Evolutionary conservation across 2,113 vertebrate genomes (phyloP), one percentile per base, ranked within the genome.

Genomic region (Sinocyclocheilus anophthalmus): DNA sequence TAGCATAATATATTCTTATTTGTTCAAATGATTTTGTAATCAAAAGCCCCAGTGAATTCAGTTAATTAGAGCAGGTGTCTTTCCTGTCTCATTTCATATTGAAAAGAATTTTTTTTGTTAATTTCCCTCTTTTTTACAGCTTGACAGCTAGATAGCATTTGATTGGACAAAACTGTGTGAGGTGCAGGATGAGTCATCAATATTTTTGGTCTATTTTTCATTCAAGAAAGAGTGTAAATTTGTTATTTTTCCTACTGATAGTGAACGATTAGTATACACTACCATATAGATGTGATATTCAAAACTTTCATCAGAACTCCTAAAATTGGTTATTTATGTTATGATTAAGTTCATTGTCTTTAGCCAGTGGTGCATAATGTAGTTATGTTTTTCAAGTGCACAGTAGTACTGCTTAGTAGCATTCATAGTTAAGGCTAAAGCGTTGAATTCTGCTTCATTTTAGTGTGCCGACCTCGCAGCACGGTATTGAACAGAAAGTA

Each of bases 301-400:
- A 3, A 24, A 50, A 16, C 5, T 48, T 76, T 76, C 42, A 48
- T 6, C n/a, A 14, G 5, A 48, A 13, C 24, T 24, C n/a, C 13
- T 24, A 48, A 48, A 24, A 75, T 7, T 24, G 12, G 20, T 24
- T 48, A 48, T 75, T 48, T 10, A 14, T 5, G 11, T 48, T 24
- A 14, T 50, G n/a, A 50, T 45, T 76, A n/a, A 48, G 22, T 76
- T 50, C 18, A 53, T 77, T 53, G 14, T 55, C 24, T 77, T 77
- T 18, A 77, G n/a, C 75, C 48, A 76, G 8, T 55, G 24, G 76
- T 77, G 26, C 9, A 76, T 76, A 76, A 76, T 77, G 14, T 33
- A 72, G 69, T 77, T 1, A 55, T 77, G 48, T 48, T 33, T 77
- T 77, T 77, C 50, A 55, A 55, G 26, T 77, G 13, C 14, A 26